Base-by-base conservation (phyloP, 2,113 vertebrate genomes). In the Callipepla californica region DNA sequence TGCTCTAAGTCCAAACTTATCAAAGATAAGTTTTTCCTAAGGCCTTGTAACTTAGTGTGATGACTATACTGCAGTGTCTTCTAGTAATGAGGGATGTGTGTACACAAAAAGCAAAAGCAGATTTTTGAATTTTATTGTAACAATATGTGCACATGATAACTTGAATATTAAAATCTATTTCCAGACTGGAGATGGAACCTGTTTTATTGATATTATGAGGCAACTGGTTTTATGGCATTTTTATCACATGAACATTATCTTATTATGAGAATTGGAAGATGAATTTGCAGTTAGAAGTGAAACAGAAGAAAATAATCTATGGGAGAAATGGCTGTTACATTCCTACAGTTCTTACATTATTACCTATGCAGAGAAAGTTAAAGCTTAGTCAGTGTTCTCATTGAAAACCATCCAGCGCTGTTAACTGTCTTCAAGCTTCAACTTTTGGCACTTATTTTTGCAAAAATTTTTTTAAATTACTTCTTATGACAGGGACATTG, bases 361-460 rank as follows among this genome's bases (percentile, higher is more conserved):
- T 44, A 12, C 17, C 63, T 73, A 10, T 0, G 0, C 28, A 17
- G 18, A 74, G 7, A 36, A 69, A 44, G 23, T 58, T 85, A 26
- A 88, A 74, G 38, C 55, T 85, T 45, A 59, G 7, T 68, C 50
- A 55, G 1, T 65, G 14, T 53, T 89, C 75, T 76, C 40, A 26
- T 66, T 87, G 61, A 73, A 28, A 47, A 36, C 55, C 8, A 14
- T 34, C 6, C 25, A 9, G 21, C 8, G 3, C 51, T 92, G 8
- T 59, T 59, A 82, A 40, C 28, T 38, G 9, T 92, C 85, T 66
- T 87, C 21, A 45, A 66, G 86, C n/a, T 91, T 74, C 79, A 28
- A 36, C 63, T 62, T 91, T 67, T 28, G 19, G 15, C 67, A 83
- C 26, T 3, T 73, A 36, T 78, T 92, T 96, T 93, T 92, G 30